These are phyloP conservation scores for Xyrauchen texanus DNA, from an alignment of 2,113 vertebrate genomes.

Conservation along the genomic window DNA sequence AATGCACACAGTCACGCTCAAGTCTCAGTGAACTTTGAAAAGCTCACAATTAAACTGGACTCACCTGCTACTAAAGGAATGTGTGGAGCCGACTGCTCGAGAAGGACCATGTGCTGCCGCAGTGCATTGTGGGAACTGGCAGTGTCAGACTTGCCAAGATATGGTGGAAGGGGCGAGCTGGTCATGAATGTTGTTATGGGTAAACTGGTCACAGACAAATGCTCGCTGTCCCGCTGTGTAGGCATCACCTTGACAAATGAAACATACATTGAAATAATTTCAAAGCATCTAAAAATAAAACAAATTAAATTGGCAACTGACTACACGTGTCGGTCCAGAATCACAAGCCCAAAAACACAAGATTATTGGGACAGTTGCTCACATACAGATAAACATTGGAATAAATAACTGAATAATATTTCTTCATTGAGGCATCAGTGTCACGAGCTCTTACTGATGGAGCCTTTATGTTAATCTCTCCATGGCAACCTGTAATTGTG, in stretches of 20 bases:
- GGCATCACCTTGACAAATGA: constrained; percentile 31
- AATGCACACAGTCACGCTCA: not conserved
- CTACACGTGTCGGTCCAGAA: not conserved
- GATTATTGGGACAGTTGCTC: no score
- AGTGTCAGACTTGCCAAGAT: constrained; percentile 78
- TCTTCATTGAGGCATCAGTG: not conserved
- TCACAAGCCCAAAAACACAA: no score
- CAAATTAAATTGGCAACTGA: not conserved
- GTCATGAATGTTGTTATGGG: constrained; percentile 82
- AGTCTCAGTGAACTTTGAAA: no score
- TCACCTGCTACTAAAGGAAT: constrained; percentile 87
- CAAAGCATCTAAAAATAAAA: not conserved
- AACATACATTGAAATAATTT: not conserved
- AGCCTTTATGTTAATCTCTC: no score
- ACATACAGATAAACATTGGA: not conserved
- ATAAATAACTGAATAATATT: not conserved
- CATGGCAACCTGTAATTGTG: no score
- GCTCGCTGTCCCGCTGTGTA: constrained; percentile 77
- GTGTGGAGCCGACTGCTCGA: constrained; percentile 86
- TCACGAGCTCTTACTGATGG: no score
- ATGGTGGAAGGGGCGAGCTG: constrained; percentile 83
- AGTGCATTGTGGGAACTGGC: constrained; percentile 81
- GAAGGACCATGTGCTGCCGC: constrained; percentile 90
- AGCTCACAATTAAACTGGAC: not conserved
- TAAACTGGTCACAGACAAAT: constrained; percentile 81